A percentile compares a stretch with the other conserved stretches of the same genome.
Conservation (phyloP, 2,113 vertebrate genomes). For the Hydrolagus affinis region DNA sequence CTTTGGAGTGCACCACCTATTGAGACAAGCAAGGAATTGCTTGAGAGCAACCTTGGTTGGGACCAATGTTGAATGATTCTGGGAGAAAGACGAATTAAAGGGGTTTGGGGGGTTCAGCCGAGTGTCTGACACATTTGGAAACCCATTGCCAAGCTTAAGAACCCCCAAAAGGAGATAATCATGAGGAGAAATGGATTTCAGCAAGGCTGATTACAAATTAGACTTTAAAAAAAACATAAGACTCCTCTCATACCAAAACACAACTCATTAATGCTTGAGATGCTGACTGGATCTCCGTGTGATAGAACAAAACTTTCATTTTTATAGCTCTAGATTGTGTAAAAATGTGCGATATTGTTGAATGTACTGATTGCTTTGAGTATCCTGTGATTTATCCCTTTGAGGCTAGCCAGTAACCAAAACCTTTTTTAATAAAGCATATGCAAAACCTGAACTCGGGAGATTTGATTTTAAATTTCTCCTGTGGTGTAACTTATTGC, state of each 20-base stretch:
- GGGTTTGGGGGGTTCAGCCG: not conserved
- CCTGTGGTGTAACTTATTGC: conserved; percentile 31
- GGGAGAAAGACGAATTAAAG: no score
- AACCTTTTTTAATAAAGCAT: not conserved
- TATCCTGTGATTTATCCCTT: not conserved
- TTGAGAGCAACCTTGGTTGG: not conserved
- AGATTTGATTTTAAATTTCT: not conserved
- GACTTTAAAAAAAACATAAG: no score
- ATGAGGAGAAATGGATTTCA: no score
- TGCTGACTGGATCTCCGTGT: not conserved
- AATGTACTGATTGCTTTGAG: not conserved
- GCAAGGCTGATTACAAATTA: no score
- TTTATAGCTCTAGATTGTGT: not conserved
- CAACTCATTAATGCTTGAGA: not conserved
- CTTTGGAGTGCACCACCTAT: not conserved
- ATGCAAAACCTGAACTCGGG: not conserved
- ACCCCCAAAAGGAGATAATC: not conserved
- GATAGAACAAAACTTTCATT: not conserved
- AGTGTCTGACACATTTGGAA: not conserved
- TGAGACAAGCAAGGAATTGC: not conserved
- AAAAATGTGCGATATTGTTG: not conserved
- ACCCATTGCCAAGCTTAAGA: not conserved
- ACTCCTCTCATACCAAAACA: no score
- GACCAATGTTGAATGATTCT: no score
- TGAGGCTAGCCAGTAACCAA: not conserved